These are phyloP conservation scores for Plagiodera versicolora DNA, from an alignment of 2,888 invertebrate genomes.

Conservation along the genomic window DNA sequence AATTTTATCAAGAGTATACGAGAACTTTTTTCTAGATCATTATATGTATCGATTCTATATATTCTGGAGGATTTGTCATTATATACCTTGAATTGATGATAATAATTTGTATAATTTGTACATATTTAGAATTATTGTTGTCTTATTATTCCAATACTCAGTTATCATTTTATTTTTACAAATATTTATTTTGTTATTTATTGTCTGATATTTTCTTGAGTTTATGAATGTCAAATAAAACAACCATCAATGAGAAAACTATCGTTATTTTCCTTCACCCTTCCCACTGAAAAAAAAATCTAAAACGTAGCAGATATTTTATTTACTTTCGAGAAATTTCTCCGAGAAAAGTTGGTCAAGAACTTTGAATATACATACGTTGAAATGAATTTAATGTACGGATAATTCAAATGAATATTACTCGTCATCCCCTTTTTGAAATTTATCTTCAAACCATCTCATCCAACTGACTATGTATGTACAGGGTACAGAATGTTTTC, in stretches of 20 bases:
- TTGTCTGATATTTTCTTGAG: constrained; percentile 27
- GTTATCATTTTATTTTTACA: constrained; percentile 26
- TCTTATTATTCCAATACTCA: constrained; percentile 22
- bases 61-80: constrained; percentile 7
- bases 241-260: constrained; percentile 17
- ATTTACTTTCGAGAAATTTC: no score
- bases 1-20: constrained; percentile 42
- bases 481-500: constrained; percentile 29
- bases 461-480: not conserved
- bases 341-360: no score
- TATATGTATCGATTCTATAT: constrained; percentile 3
- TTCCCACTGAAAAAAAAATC: no score
- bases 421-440: no score
- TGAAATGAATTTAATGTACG: no score
- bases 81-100: constrained; percentile 1
- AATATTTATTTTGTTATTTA: constrained; percentile 39
- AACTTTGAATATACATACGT: no score
- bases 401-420: no score
- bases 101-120: constrained; percentile 29
- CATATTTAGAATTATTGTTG: constrained; percentile 30
- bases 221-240: constrained; percentile 43
- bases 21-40: constrained; percentile 11
- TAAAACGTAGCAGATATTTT: no score
- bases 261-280: not conserved
- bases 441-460: no score